phyloP scores from a whole-genome alignment of 1,140 invertebrate genomes.

The Tribolium madens region DNA sequence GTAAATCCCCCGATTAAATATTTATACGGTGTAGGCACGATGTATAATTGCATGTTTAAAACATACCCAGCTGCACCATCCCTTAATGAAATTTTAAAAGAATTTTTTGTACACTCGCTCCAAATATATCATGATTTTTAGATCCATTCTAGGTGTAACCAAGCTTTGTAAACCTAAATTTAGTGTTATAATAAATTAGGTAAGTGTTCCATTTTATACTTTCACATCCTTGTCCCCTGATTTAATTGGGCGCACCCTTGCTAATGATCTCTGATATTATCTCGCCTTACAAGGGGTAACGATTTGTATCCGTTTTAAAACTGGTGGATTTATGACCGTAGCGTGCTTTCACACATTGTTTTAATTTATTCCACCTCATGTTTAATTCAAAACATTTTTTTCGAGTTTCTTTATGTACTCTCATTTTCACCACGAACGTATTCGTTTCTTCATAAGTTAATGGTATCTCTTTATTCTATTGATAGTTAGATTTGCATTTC shows the following conservation, averaged over 20 bases:
- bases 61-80: constrained; percentile 18
- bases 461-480: constrained; percentile 4
- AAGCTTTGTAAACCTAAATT: no score
- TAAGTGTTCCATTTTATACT: neutral
- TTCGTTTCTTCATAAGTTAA: neutral
- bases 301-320: constrained; percentile 7
- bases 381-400: constrained; percentile 32
- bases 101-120: neutral
- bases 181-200: neutral
- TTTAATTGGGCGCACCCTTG: constrained; percentile 18
- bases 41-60: constrained; percentile 37
- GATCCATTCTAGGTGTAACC: no score
- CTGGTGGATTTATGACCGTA: neutral
- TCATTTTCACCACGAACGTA: constrained; percentile 15
- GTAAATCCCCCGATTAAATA: constrained; percentile 12
- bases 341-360: constrained; percentile 28
- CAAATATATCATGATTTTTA: no score
- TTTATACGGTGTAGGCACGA: constrained; percentile 29
- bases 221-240: neutral
- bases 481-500: constrained; percentile 13
- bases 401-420: constrained; percentile 11
- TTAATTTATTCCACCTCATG: constrained; percentile 34
- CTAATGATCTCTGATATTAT: constrained; percentile 27
- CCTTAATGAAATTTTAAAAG: no score
- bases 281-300: neutral